Base-by-base conservation (phyloP, 2,797 vertebrate species). In the Ptychobarbus kaznakovi region DNA sequence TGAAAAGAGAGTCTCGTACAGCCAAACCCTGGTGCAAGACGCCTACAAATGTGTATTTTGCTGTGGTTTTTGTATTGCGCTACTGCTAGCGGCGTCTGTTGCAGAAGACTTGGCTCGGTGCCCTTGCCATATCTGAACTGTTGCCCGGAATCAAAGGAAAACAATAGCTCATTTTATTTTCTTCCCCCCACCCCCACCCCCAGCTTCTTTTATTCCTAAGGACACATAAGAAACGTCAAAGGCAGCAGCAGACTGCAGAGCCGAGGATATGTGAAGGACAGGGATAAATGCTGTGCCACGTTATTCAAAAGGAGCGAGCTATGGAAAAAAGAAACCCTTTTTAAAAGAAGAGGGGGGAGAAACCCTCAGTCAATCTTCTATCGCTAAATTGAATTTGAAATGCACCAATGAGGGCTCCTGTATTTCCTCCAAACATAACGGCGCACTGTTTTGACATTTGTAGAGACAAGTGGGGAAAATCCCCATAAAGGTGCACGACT, bases 261-360 rank as follows among this genome's bases (percentile, higher is more conserved):
- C 86, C 84, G 90, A 90, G 87, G 91, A 88, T 91, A 93, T 90
- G 92, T 93, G 93, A 94, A 94, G 93, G 91, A 94, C 85, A 13
- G 83, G 86, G 82, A 89, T 90, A 89, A 87, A 89, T 88, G 82
- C 53, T 70, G 42, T 87, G 85, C 81, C 85, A 85, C 77, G 86
- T 87, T 88, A 86, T 89, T 91, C 84, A 87, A 88, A 89, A 80
- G 84, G 80, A 88, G 80, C 61, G 69, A 86, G 89, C 88, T 88
- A 86, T 90, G 88, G 90, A 90, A 91, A 70, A 69, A 70, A 80
- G 10, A 90, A 88, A 68, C 69, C 73, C 79, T 32, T 82, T 90
- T 89, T 90, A 91, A 86, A 93, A 92, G 91, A 91, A 87, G 87
- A 88, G 73, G 86, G 92, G 90, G 89, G 83, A 46, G 87, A 92